Evolutionary conservation across 2,113 vertebrate genomes (phyloP).

Genomic region (Fulmarus glacialis): DNA sequence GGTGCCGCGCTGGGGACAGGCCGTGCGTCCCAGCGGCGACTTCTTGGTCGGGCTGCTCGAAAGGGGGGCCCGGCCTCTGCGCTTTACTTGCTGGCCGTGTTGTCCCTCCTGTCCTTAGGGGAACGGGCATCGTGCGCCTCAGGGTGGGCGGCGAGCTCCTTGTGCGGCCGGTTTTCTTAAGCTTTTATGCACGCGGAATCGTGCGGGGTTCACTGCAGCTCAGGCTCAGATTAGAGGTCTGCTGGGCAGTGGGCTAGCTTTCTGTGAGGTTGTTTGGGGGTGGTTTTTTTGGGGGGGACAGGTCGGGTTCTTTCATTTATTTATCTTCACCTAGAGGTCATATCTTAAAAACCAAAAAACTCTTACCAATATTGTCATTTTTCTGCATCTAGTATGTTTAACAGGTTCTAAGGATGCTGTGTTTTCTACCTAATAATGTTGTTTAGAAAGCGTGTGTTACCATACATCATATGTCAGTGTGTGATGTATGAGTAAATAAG

Average conservation of each 20-base stretch:
- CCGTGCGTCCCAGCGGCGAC: background rate
- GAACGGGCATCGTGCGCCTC: background rate
- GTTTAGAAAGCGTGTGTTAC: background rate
- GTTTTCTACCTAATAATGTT: background rate
- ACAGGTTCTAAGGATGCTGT: background rate
- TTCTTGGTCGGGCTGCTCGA: background rate
- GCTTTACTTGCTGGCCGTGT: background rate
- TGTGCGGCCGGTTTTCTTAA: fast-evolving
- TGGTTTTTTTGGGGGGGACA: too few relatives aligned
- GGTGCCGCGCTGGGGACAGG: background rate
- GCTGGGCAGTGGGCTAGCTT: background rate
- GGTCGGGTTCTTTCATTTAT: background rate
- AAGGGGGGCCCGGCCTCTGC: too few relatives aligned
- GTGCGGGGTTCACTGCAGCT: background rate
- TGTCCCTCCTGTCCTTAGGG: too few relatives aligned
- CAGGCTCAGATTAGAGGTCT: background rate
- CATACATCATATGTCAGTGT: fast-evolving
- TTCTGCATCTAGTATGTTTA: background rate
- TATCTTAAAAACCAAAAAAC: background rate
- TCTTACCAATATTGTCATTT: fast-evolving
- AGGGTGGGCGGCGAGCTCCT: background rate
- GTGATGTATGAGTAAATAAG: background rate
- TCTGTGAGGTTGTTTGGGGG: too few relatives aligned
- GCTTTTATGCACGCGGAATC: fast-evolving
- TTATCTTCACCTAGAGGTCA: background rate